Base-by-base conservation (phyloP, 1,140 invertebrate genomes). In the Aphelinus certus region DNA sequence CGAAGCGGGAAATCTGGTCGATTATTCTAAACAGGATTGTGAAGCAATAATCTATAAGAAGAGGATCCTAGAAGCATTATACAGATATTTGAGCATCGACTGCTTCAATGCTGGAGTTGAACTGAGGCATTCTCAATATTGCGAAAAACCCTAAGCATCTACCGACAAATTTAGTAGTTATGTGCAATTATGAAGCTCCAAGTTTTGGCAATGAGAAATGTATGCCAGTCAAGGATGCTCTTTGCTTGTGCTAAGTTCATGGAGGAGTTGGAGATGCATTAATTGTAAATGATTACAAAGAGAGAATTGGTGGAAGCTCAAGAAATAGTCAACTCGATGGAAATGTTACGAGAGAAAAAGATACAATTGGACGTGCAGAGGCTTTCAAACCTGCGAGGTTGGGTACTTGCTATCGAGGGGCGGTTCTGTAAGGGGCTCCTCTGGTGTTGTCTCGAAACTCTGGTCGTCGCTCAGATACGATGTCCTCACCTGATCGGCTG, bases 101-200 rank as follows among this genome's bases (percentile, higher is more conserved):
- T 94, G 92, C 83, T 95, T 94, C 85, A 95, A 95, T 86, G 94
- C 94, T 67, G 94, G 95, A 89, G 93, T 95, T 74, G 94, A 95
- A 87, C 93, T 93, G 48, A 89, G 90, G 74, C 90, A 93, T 83
- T 93, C 93, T 1, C 88, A 90, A 78, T 83, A 93, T 10, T 86
- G 88, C 58, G 86, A 86, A 43, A 90, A 91, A 78, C 93, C 94
- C 84, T 95, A 53, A 94, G 94, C 48, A 90, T 95, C 3, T 91
- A 83, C 94, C 95, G 84, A 95, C 95, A 82, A 93, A 92, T 81
- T 89, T 93, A 70, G 91, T 95, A 48, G 93, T 95, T 47, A 95
- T 94, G 7, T 93, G 92, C 83, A 95, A 95, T 86, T 95, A 95
- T 83, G 85, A 92, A 72, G 94, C 94, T 1, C 85, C 94, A 69